phyloP scores from a whole-genome alignment of 2,888 invertebrate species.

The Phalera bucephala region DNA sequence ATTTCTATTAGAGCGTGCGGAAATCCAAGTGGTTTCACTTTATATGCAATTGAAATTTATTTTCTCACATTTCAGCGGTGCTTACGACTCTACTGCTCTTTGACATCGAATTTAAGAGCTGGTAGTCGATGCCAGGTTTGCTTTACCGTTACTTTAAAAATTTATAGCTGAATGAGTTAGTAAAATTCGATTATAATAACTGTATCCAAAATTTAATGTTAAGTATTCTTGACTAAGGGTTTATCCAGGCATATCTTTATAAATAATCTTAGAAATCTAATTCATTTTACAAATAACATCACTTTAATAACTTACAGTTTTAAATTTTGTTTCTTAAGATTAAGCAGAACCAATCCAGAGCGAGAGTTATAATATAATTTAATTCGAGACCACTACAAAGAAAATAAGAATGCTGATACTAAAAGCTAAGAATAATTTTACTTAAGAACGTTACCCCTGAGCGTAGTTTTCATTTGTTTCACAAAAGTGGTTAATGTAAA shows the following conservation, averaged over 20 bases:
- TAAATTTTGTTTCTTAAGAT: too few species aligned
- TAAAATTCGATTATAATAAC: too few species aligned
- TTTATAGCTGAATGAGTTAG: too few species aligned
- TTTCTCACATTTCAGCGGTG: slow-evolving; percentile 15
- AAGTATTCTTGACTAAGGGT: too few species aligned
- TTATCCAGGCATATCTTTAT: too few species aligned
- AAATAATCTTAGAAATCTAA: too few species aligned
- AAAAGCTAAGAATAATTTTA: slow-evolving; percentile 49
- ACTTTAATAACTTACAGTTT: too few species aligned
- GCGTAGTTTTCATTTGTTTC: slow-evolving; percentile 69
- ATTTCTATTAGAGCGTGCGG: slow-evolving; percentile 27
- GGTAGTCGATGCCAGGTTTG: slow-evolving; percentile 12
- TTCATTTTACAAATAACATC: too few species aligned
- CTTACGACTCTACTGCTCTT: slow-evolving; percentile 14
- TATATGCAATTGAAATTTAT: slow-evolving; percentile 26
- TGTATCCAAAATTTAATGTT: too few species aligned
- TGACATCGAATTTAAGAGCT: slow-evolving; percentile 21
- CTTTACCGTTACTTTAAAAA: slow-evolving; percentile 14
- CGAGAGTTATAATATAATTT: background rate
- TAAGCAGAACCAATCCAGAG: too few species aligned
- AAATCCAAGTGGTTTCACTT: slow-evolving; percentile 14
- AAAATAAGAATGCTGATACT: slow-evolving; percentile 25
- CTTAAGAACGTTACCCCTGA: slow-evolving; percentile 49
- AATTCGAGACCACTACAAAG: slow-evolving; percentile 11
- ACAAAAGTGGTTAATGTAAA: slow-evolving; percentile 70